Conservation (phyloP, 2,113 vertebrate species). For the Bambusicola thoracicus region DNA sequence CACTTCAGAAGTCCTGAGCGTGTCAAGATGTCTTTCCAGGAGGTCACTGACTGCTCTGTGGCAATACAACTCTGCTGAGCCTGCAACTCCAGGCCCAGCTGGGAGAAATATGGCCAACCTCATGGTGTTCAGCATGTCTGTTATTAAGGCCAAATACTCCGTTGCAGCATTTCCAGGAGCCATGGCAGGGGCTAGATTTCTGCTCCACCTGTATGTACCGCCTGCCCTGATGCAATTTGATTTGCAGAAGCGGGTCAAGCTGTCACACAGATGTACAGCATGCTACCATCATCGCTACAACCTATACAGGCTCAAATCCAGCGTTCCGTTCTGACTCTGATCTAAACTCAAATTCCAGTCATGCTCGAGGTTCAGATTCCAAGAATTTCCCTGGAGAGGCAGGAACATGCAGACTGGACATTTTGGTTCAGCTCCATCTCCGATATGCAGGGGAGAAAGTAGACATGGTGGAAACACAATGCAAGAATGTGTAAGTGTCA, state of each 20-base stretch:
- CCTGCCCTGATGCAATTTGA: not conserved
- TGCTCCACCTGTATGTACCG: not conserved
- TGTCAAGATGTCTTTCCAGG: not conserved
- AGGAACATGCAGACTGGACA: conserved; percentile 32
- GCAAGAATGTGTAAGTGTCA: conserved; percentile 68
- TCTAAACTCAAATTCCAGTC: conserved; percentile 48
- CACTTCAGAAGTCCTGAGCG: not conserved
- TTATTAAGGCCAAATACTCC: not conserved
- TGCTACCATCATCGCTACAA: not conserved
- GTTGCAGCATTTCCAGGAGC: not conserved
- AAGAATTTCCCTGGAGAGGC: conserved; percentile 22
- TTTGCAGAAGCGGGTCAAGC: not conserved
- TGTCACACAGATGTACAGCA: accelerated
- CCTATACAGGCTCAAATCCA: not conserved
- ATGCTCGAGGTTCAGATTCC: conserved; percentile 19
- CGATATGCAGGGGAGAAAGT: not conserved
- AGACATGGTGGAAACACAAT: conserved; percentile 47
- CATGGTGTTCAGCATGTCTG: not conserved
- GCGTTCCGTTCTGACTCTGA: not conserved
- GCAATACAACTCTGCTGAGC: not conserved
- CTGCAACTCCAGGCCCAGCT: not conserved
- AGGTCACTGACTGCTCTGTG: not conserved
- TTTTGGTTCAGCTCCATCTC: conserved; percentile 59
- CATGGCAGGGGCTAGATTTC: not conserved
- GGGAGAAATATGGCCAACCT: not conserved